Evolutionary conservation across 2,888 invertebrate species (phyloP), one percentile per base, ranked within the genome.

Genomic region (Sinodicranocentrus sp.): DNA sequence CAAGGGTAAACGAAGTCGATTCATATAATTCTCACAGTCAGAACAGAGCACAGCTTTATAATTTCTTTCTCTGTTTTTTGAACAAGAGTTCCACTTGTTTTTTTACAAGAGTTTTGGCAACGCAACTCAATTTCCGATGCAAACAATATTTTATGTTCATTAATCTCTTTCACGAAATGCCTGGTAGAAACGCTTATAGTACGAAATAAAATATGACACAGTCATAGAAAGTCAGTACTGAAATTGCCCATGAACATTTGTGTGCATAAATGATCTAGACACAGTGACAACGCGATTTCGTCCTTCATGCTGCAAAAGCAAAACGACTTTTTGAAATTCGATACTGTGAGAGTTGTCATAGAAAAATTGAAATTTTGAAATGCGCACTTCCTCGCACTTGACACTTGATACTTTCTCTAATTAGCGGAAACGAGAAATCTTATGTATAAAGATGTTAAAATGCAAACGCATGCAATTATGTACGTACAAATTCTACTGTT

Each of bases 331-430:
- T 59, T 68, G n/a, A 68, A 68, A 77, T 68, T 25, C 57, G 80
- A 65, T 57, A 80, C 33, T 33, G 63, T 52, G 43, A 61, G 71
- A 28, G 70, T 79, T 48, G 52, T 70, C 57, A 28, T 52, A 8
- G 23, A 70, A 70, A 70, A 70, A 70, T n/a, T 67, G 59, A 21
- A 54, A 26, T 28, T 57, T 52, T 17, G 15, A 28, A n/a, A 25
- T 23, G 33, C 2, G 25, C 23, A 23, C 70, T 71, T n/a, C 71
- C 71, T 71, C 63, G 71, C 17, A 63, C 78, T 79, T 79, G 78
- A 79, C 70, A 79, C 61, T 79, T 21, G 48, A 19, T 23, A 73
- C 26, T 59, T 2, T 26, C 26, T 57, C 44, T 68, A 70, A 77
- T 76, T 76, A 76, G 25, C 23, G 33, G 33, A 10, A n/a, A n/a